Conservation (phyloP, 2,888 invertebrate species). For the Eupithecia insigniata region DNA sequence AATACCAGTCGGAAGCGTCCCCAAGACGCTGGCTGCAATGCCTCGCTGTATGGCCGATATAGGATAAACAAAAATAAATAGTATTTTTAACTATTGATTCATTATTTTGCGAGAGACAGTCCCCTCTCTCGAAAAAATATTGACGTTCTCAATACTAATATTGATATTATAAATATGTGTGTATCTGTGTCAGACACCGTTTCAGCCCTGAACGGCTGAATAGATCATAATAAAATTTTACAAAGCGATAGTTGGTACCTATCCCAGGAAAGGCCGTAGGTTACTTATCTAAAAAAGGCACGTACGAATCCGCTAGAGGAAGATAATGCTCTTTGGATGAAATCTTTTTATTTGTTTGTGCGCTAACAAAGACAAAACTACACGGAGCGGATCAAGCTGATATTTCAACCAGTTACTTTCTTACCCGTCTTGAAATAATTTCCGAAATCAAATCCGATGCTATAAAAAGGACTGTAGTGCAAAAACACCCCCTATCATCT, state of each 20-base stretch:
- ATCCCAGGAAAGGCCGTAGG: too few species aligned
- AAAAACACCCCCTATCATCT: neutral
- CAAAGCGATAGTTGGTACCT: too few species aligned
- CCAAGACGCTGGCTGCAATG: too few species aligned
- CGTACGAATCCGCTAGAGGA: neutral
- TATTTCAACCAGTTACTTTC: neutral
- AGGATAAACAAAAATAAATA: too few species aligned
- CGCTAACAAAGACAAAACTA: neutral
- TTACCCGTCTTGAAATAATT: neutral
- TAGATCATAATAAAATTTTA: too few species aligned
- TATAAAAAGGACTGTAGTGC: neutral
- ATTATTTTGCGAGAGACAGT: too few species aligned
- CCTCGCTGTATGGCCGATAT: too few species aligned
- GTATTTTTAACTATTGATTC: too few species aligned
- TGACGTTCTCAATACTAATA: too few species aligned
- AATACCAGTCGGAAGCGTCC: too few species aligned
- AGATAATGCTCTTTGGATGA: neutral
- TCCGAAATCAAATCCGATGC: neutral
- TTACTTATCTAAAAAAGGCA: neutral
- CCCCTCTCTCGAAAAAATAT: too few species aligned
- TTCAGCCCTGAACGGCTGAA: neutral
- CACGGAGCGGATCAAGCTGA: neutral
- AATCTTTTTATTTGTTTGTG: neutral
- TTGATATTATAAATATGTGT: too few species aligned
- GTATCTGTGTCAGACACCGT: neutral